phyloP scores from a whole-genome alignment of 30 jellyfish, hydroid and myxozoan genomes.

The Hydractinia echinata region DNA sequence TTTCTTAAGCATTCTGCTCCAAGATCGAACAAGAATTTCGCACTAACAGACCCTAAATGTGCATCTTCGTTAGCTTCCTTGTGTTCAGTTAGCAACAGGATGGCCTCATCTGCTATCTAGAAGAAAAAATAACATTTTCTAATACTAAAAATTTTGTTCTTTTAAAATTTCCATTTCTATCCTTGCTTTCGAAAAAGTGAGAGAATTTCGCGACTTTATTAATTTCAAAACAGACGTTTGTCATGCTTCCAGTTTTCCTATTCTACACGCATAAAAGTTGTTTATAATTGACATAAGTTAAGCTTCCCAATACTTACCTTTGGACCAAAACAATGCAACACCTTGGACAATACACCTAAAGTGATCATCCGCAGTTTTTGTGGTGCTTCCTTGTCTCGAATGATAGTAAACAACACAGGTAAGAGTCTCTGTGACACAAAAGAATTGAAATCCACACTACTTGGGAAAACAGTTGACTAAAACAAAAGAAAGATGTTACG shows the following conservation, averaged over 20 bases:
- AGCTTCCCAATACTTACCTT: constrained; percentile 34
- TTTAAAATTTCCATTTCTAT: too few relatives aligned
- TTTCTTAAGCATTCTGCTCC: constrained; percentile 87
- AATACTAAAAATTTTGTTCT: too few relatives aligned
- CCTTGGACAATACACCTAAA: constrained; percentile 68
- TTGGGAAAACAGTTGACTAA: constrained; percentile 47
- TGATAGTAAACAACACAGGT: constrained; percentile 47
- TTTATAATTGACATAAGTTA: neutral
- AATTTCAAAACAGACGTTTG: too few relatives aligned
- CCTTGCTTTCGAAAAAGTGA: too few relatives aligned
- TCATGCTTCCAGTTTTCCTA: too few relatives aligned
- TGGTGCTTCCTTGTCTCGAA: constrained; percentile 38
- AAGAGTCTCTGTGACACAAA: constrained; percentile 53
- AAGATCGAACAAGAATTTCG: constrained; percentile 45
- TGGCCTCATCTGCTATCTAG: constrained; percentile 70
- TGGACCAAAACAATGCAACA: constrained; percentile 74
- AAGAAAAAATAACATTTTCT: too few relatives aligned
- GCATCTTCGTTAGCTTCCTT: neutral
- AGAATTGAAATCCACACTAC: constrained; percentile 41
- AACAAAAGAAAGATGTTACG: neutral
- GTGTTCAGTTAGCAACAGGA: constrained; percentile 10
- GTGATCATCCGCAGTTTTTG: constrained; percentile 47
- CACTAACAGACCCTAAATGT: constrained; percentile 55
- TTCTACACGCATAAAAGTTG: neutral
- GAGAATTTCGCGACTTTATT: too few relatives aligned